Evolutionary conservation across 2,113 vertebrate genomes (phyloP), one percentile per base, ranked within the genome.

Genomic region (Engraulis encrasicolus): DNA sequence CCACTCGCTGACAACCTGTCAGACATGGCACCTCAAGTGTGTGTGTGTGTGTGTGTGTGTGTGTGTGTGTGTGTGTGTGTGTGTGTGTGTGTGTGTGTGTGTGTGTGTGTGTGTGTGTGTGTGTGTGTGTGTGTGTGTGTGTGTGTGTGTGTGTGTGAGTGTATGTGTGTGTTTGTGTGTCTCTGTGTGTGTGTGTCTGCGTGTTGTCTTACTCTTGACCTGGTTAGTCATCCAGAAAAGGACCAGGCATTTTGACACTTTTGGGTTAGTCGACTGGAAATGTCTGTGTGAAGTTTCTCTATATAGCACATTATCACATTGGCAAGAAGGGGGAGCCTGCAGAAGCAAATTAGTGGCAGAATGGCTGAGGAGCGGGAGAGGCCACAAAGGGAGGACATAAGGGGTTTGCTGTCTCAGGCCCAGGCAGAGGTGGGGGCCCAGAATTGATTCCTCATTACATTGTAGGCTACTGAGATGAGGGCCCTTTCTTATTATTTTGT

Each of bases 261-360:
- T 86, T 86, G 91, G 91, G 92, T 91, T 94, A 94, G 92, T 89
- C 91, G 92, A 90, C 91, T 89, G 92, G 93, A 93, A 93, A 91
- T 86, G n/a, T n/a, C n/a, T 89, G 92, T 92, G 91, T 85, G 92
- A 93, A 88, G 49, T 92, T 94, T 95, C 90, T 89, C 93, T 90
- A 87, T 91, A 91, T 93, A 88, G 86, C 94, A 92, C 94, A 92
- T 94, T 94, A 94, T 90, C 91, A 92, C 91, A 78, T 95, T 94
- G 85, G 81, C 91, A 91, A 92, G 86, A 86, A n/a, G n/a, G n/a
- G 78, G 77, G 82, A 86, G 84, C 79, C 84, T 86, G 50, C 78
- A 50, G 52, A 82, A 37, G 48, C 49, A 54, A 58, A 34, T 14
- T 54, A 74, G 66, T 31, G 66, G 66, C 27, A 34, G 66, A 31